These are phyloP conservation scores for Aporophyla nigra DNA, from an alignment of 2,888 invertebrate species.

Conservation along the genomic window DNA sequence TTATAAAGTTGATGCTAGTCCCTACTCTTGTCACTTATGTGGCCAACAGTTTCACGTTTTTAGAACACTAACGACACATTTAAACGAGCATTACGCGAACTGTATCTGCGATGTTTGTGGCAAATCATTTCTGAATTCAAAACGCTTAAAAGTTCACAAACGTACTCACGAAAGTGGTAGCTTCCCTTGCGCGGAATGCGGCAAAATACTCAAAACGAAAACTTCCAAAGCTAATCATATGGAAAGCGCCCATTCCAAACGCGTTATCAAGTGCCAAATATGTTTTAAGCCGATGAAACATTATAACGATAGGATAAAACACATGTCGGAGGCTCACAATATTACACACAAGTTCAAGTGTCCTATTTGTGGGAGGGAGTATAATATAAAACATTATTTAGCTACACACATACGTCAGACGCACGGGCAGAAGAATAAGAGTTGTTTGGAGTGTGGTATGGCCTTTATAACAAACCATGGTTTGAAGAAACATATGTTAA, in stretches of 20 bases:
- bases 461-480: constrained; percentile 88
- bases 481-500: constrained; percentile 86
- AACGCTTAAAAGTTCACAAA: constrained; percentile 87
- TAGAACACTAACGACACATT: constrained; percentile 83
- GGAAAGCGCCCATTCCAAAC: constrained; percentile 83
- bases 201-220: constrained; percentile 82
- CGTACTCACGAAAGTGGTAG: constrained; percentile 86
- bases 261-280: constrained; percentile 83
- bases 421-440: constrained; percentile 86
- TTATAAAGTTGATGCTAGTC: constrained; percentile 82
- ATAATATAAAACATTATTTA: constrained; percentile 85
- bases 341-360: constrained; percentile 85
- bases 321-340: constrained; percentile 84
- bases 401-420: constrained; percentile 86
- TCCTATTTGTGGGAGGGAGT: constrained; percentile 80
- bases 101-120: constrained; percentile 89
- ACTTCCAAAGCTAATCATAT: constrained; percentile 83
- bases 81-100: constrained; percentile 88
- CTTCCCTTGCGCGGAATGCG: constrained; percentile 82
- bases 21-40: constrained; percentile 83
- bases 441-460: constrained; percentile 86
- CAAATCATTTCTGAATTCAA: constrained; percentile 87
- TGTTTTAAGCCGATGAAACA: constrained; percentile 86
- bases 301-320: constrained; percentile 85
- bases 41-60: constrained; percentile 83